Percentiles rank a stretch among this genome's conserved stretches.
These are phyloP conservation scores for Hippopotamus amphibius DNA, from an alignment of 2,113 vertebrate species.

Conservation along the genomic window DNA sequence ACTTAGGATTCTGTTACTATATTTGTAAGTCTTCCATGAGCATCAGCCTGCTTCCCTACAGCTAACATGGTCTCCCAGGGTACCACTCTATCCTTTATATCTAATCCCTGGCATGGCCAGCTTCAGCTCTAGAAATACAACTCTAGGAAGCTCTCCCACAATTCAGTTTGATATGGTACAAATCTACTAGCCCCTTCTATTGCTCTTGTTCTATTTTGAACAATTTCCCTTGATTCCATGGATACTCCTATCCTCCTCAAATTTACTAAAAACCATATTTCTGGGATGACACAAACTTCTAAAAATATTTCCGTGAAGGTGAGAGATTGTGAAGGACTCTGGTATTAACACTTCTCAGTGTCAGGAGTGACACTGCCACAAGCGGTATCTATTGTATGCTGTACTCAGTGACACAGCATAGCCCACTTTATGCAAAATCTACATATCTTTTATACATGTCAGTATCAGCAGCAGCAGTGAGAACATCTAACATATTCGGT, in stretches of 20 bases:
- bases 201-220: neutral
- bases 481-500: neutral
- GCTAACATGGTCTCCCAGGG: neutral
- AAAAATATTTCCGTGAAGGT: neutral
- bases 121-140: slow-evolving; percentile 35
- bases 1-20: neutral
- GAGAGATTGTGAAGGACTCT: neutral
- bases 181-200: neutral
- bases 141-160: neutral
- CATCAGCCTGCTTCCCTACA: neutral
- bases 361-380: neutral
- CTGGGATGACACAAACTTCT: slow-evolving; percentile 22
- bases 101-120: neutral
- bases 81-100: neutral
- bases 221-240: neutral
- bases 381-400: neutral
- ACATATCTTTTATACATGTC: neutral
- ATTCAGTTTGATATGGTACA: neutral
- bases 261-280: neutral
- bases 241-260: neutral
- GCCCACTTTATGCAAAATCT: neutral
- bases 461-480: neutral
- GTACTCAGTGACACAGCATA: neutral
- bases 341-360: neutral
- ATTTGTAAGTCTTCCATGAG: neutral